Base-by-base conservation (phyloP, 2,797 vertebrate species). In the Xenopus petersii region DNA sequence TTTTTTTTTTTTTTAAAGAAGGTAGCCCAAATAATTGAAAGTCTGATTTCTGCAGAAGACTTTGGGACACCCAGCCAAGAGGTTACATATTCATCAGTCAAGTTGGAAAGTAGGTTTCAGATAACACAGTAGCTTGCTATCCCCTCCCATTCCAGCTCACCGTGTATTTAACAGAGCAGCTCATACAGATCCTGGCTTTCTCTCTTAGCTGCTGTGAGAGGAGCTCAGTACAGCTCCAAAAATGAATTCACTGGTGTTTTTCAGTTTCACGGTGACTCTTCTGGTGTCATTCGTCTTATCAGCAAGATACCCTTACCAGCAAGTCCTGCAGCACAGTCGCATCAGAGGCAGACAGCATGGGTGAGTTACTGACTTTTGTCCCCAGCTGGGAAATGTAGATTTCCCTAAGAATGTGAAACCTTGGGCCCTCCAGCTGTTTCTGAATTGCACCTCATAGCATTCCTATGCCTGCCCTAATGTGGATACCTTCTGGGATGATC, bases 321-420 rank as follows among this genome's bases (percentile, higher is more conserved):
- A 95, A 71, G 96, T 97, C 71, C 91, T 98, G 79, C 95, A 95
- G 84, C 96, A 98, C 92, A 97, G 95, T 90, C 90, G 92, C 73
- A 94, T 98, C 84, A 87, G 96, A 85, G 96, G 96, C 75, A 90
- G 95, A 58, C 87, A 89, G 81, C 96, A 96, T 81, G 96, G 96
- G 96, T 97, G 91, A 95, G 94, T 51, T 6, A 51, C 49, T 51
- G 49, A 51, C 4, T 51, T 30, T 51, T 51, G 49, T 51, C 4
- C 36, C 36, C 36, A 42, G 36, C 36, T 42, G 36, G 36, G 36
- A 5, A 42, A 42, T 42, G 36, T 42, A 42, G 36, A 42, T 6
- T 42, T 42, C 36, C 36, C 2, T 5, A 42, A 42, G 4, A 42
- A 42, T 42, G 36, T 36, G 33, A 36, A 42, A 42, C 36, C 36